Evolutionary conservation across 2,797 vertebrate genomes (phyloP).

Genomic region (Enteromius unitaeniatus): DNA sequence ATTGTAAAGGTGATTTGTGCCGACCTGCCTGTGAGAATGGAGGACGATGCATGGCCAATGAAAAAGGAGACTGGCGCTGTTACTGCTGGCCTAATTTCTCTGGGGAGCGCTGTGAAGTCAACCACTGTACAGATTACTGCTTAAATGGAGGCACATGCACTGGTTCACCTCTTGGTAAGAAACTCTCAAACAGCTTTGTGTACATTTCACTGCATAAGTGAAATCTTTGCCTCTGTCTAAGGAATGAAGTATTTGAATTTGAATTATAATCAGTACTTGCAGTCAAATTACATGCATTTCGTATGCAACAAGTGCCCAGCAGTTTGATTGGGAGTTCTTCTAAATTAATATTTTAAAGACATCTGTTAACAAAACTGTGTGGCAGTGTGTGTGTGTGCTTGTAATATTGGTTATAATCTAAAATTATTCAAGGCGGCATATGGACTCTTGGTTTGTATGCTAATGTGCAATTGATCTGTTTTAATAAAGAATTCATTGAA

Average conservation of each 20-base stretch:
- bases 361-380: slow-evolving; percentile 3
- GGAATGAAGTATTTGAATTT: not conserved
- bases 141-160: slow-evolving; percentile 93
- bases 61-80: slow-evolving; percentile 92
- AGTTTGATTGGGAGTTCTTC: not conserved
- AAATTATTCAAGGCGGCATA: not conserved
- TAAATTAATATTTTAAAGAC: slow-evolving; percentile 12
- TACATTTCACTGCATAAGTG: not conserved
- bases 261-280: not conserved
- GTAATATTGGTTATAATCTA: slow-evolving; percentile 2
- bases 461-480: slow-evolving; percentile 19
- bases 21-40: slow-evolving; percentile 93
- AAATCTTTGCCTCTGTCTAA: not conserved
- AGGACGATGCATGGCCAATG: slow-evolving; percentile 93
- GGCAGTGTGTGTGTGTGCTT: not conserved
- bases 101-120: slow-evolving; percentile 93
- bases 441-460: slow-evolving; percentile 9
- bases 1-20: slow-evolving; percentile 88
- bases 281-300: not conserved
- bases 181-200: not conserved
- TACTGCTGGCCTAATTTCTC: slow-evolving; percentile 98
- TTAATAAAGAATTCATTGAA: slow-evolving; percentile 31
- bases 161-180: slow-evolving; percentile 91
- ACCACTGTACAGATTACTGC: slow-evolving; percentile 96
- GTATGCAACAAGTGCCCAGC: not conserved